These are phyloP conservation scores for Scartelaos histophorus DNA, from an alignment of 2,113 vertebrate genomes.

Conservation along the genomic window DNA sequence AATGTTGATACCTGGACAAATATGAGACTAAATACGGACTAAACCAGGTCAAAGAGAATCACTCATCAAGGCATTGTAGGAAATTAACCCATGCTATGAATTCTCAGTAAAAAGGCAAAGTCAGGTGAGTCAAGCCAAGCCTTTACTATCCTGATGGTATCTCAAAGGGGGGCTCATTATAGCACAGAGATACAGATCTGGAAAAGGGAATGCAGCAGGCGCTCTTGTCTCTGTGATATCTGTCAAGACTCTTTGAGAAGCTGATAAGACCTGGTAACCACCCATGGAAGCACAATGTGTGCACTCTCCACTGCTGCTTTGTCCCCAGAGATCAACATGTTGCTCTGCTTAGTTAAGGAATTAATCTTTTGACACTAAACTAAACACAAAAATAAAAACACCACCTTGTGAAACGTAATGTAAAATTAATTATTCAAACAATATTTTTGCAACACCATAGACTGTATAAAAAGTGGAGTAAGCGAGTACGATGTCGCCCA, in stretches of 20 bases:
- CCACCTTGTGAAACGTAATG: not conserved
- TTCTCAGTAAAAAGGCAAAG: conserved; percentile 45
- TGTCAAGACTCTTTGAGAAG: conserved; percentile 35
- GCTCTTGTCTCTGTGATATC: conserved; percentile 36
- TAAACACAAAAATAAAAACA: not conserved
- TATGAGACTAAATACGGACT: conserved; percentile 30
- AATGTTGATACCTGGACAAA: conserved; percentile 13
- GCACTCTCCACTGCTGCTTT: conserved; percentile 12
- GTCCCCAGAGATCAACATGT: conserved; percentile 1
- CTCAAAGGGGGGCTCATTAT: conserved; percentile 36
- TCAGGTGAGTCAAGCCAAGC: conserved; percentile 40
- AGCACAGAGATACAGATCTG: conserved; percentile 38
- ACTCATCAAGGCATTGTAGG: not conserved
- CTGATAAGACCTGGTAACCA: conserved; percentile 51
- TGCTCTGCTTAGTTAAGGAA: too few relatives aligned
- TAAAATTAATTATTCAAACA: conserved; percentile 3
- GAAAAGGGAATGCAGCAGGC: conserved; percentile 35
- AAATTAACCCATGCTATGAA: conserved; percentile 24
- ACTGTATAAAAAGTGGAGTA: too few relatives aligned
- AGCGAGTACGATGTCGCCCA: too few relatives aligned
- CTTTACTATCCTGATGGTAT: conserved; percentile 50
- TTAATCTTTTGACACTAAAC: too few relatives aligned
- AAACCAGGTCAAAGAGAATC: not conserved
- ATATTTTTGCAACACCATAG: too few relatives aligned
- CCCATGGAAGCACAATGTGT: conserved; percentile 41